Evolutionary conservation across 2,113 vertebrate genomes (phyloP), one percentile per base, ranked within the genome.

Genomic region (Rhinogobius similis): DNA sequence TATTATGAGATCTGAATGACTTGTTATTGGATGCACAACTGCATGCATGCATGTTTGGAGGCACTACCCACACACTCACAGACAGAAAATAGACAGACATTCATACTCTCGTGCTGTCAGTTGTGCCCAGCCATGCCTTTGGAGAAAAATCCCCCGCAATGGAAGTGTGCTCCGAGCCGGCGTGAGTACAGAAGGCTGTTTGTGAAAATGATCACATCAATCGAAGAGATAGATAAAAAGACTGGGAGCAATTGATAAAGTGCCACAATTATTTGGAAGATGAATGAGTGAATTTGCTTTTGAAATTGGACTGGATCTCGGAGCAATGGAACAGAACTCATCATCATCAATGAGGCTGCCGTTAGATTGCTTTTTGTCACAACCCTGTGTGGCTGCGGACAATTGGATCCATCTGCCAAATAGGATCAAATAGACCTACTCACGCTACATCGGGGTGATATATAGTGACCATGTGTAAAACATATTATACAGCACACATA

Each of bases 241-340:
- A 89, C 84, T 88, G 85, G 81, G 86, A 86, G 85, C 79, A 85
- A 90, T 89, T 92, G 91, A 92, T 92, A 84, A 91, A 92, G 87
- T 89, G 90, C 89, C 90, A 92, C 89, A 88, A 91, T 92, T 92
- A 92, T 85, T 89, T 89, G 87, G 81, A 92, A 92, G 92, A 92
- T 78, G 78, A 92, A 92, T 92, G 87, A 85, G 72, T 87, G 88
- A 92, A 93, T 92, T 91, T 92, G 92, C 88, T 90, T 89, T 90
- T 90, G 85, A 88, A 91, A 93, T 90, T 90, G 91, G 85, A 92
- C 87, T 83, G 88, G 88, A 93, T 91, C 85, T 89, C 75, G 79
- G 84, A 62, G 85, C 87, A 88, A 81, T 88, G 89, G 86, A 92
- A 90, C 84, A 87, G 83, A 86, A 91, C 88, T 90, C 92, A 92